These are phyloP conservation scores for Garra rufa DNA, from an alignment of 2,113 vertebrate species.

Conservation along the genomic window DNA sequence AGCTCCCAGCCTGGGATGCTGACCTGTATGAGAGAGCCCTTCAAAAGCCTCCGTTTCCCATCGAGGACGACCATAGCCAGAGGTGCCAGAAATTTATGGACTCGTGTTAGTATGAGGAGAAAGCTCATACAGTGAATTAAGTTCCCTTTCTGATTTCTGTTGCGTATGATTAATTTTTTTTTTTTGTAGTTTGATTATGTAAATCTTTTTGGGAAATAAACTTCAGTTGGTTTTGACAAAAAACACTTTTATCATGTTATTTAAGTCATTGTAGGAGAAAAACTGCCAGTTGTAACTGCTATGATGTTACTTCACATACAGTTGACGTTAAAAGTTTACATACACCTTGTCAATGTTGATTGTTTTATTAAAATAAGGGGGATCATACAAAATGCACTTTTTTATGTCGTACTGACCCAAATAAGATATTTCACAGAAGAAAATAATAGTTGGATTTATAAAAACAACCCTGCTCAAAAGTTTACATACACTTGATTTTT, in stretches of 20 bases:
- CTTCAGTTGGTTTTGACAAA: neutral
- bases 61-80: constrained; percentile 61
- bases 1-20: constrained; percentile 64
- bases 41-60: constrained; percentile 70
- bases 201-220: neutral
- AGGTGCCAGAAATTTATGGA: constrained; percentile 74
- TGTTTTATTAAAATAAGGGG: too few relatives aligned
- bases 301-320: too few relatives aligned
- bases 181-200: neutral
- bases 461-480: too few relatives aligned
- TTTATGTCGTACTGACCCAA: too few relatives aligned
- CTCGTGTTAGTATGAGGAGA: constrained; percentile 71
- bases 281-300: neutral
- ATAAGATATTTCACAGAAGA: too few relatives aligned
- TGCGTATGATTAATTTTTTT: neutral
- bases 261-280: neutral
- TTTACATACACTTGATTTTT: too few relatives aligned
- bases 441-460: too few relatives aligned
- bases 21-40: constrained; percentile 71
- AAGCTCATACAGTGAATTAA: constrained; percentile 55
- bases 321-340: too few relatives aligned
- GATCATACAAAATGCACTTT: too few relatives aligned
- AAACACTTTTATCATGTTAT: neutral
- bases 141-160: neutral
- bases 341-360: too few relatives aligned